These are phyloP conservation scores for Idaea biselata DNA, from an alignment of 2,888 invertebrate genomes.

Conservation along the genomic window DNA sequence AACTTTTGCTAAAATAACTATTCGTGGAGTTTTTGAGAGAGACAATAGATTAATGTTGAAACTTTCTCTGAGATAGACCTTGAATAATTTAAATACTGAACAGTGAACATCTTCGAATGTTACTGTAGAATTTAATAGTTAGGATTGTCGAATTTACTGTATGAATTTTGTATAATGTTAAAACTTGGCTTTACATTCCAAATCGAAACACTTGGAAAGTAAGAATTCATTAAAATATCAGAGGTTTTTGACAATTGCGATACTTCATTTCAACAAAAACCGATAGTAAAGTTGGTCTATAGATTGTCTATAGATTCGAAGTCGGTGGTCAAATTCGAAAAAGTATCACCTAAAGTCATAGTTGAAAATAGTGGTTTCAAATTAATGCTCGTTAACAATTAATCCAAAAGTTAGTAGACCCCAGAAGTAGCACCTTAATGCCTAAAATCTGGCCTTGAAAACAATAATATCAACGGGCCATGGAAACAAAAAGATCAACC, in stretches of 20 bases:
- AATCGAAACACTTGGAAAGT: neutral
- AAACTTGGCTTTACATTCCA: neutral
- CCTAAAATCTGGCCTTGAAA: neutral
- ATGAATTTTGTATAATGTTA: neutral
- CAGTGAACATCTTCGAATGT: neutral
- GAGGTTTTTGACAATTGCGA: neutral
- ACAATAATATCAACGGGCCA: too few relatives aligned
- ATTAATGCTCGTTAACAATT: too few relatives aligned
- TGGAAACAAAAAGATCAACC: too few relatives aligned
- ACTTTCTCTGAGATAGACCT: neutral
- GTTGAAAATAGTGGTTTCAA: too few relatives aligned
- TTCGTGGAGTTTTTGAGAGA: neutral
- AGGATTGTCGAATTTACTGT: neutral
- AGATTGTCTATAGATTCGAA: too few relatives aligned
- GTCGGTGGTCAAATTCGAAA: too few relatives aligned
- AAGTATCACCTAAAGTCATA: too few relatives aligned
- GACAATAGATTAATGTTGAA: neutral
- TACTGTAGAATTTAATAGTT: neutral
- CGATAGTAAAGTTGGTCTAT: too few relatives aligned
- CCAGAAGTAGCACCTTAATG: neutral
- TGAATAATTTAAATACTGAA: constrained; percentile 1
- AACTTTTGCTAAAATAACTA: neutral
- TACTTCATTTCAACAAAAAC: neutral
- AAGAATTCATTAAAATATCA: neutral
- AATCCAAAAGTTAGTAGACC: too few relatives aligned